These are phyloP conservation scores for Scelioninae gen. 1 DNA, from an alignment of 2,888 invertebrate species.

Conservation along the genomic window DNA sequence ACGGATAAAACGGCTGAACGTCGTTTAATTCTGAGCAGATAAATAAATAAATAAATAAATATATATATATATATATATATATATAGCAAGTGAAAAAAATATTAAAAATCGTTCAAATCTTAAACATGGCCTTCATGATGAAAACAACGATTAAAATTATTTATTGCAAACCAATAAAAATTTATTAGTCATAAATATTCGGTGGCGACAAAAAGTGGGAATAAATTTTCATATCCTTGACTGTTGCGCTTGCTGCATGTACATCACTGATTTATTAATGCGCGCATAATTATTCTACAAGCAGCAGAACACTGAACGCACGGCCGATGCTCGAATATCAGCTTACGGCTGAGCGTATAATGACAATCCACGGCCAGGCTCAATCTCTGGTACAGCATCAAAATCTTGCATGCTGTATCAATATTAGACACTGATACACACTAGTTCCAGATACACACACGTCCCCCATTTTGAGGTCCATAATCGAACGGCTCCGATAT, in stretches of 20 bases:
- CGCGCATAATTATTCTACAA: conserved; percentile 54
- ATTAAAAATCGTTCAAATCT: background rate
- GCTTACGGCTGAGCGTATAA: conserved; percentile 39
- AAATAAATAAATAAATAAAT: too few relatives aligned
- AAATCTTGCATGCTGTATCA: conserved; percentile 46
- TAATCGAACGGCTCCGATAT: too few relatives aligned
- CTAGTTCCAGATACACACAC: conserved; percentile 1
- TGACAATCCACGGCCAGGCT: conserved; percentile 14
- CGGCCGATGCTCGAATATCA: conserved; percentile 33
- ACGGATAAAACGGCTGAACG: too few relatives aligned
- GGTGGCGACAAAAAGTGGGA: conserved; percentile 2
- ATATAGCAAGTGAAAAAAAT: too few relatives aligned
- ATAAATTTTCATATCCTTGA: conserved; percentile 40
- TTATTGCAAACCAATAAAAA: conserved; percentile 5
- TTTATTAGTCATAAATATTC: conserved; percentile 3
- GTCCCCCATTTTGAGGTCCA: conserved; percentile 15
- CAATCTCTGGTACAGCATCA: conserved; percentile 35
- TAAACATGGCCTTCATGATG: background rate
- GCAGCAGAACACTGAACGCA: conserved; percentile 33
- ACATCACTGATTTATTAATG: conserved; percentile 45
- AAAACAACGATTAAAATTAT: conserved; percentile 13
- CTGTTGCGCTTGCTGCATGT: conserved; percentile 10
- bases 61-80: too few relatives aligned
- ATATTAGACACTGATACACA: conserved; percentile 43
- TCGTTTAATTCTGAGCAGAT: too few relatives aligned